These are phyloP conservation scores for Perdita meconis DNA, from an alignment of 2,888 invertebrate genomes.

Conservation along the genomic window DNA sequence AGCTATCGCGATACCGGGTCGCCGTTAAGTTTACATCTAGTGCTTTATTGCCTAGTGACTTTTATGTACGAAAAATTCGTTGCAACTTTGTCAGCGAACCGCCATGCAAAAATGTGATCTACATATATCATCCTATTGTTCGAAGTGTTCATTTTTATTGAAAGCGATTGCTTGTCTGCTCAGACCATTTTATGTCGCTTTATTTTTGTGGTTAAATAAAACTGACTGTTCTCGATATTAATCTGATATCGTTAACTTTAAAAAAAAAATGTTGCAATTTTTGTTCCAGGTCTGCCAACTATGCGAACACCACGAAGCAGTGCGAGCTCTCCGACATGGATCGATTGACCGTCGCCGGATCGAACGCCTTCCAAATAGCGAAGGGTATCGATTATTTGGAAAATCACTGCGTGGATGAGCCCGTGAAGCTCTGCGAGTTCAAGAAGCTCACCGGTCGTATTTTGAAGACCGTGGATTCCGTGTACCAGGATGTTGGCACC, in stretches of 20 bases:
- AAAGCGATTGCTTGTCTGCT: no score
- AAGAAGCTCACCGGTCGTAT: slow-evolving; percentile 95
- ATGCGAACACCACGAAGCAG: slow-evolving; percentile 92
- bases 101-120: background rate
- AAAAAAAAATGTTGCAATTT: background rate
- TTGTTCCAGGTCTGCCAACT: slow-evolving; percentile 93
- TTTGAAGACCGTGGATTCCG: slow-evolving; percentile 96
- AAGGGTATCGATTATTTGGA: slow-evolving; percentile 92
- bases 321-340: slow-evolving; percentile 97
- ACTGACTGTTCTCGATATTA: background rate
- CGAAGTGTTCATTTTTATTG: background rate
- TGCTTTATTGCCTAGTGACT: background rate
- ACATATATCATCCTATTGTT: slow-evolving; percentile 19
- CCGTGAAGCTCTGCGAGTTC: slow-evolving; percentile 97
- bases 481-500: slow-evolving; percentile 94
- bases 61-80: background rate
- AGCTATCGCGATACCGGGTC: slow-evolving; percentile 5
- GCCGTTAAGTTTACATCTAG: background rate
- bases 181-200: no score
- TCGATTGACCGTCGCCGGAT: slow-evolving; percentile 94
- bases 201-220: no score
- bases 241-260: background rate
- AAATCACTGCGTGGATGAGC: slow-evolving; percentile 96
- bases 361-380: slow-evolving; percentile 89
- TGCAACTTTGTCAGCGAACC: slow-evolving; percentile 5